Percentiles rank a stretch among this genome's conserved stretches.
These are phyloP conservation scores for Nephrotoma appendiculata DNA, from an alignment of 2,888 invertebrate genomes.

Conservation along the genomic window DNA sequence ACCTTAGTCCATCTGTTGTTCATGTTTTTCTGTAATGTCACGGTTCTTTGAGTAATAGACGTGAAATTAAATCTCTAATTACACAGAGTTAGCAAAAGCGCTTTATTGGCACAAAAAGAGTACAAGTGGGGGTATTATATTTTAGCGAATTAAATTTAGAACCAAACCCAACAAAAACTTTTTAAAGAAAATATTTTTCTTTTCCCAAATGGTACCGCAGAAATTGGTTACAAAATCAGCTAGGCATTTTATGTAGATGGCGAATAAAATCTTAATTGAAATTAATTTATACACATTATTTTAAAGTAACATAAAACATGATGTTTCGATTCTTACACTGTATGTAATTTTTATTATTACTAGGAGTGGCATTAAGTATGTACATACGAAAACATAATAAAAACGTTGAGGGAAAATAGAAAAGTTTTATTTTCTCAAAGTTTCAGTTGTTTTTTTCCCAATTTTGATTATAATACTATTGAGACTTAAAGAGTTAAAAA, in stretches of 20 bases:
- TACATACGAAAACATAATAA: neutral
- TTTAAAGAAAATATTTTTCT: neutral
- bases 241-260: neutral
- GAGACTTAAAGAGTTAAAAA: neutral
- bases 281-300: neutral
- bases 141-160: neutral
- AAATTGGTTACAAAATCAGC: neutral
- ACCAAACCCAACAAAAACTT: neutral
- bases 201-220: neutral
- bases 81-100: neutral
- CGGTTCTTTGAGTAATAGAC: too few relatives aligned
- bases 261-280: neutral
- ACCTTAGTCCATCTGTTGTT: too few relatives aligned
- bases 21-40: too few relatives aligned
- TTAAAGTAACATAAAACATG: neutral
- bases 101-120: neutral
- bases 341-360: neutral
- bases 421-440: neutral
- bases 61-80: too few relatives aligned
- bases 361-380: neutral
- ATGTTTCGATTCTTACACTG: neutral
- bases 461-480: neutral
- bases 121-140: neutral
- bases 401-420: neutral
- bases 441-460: neutral